Conservation (phyloP, 2,113 vertebrate species). For the Barnardius zonarius region DNA sequence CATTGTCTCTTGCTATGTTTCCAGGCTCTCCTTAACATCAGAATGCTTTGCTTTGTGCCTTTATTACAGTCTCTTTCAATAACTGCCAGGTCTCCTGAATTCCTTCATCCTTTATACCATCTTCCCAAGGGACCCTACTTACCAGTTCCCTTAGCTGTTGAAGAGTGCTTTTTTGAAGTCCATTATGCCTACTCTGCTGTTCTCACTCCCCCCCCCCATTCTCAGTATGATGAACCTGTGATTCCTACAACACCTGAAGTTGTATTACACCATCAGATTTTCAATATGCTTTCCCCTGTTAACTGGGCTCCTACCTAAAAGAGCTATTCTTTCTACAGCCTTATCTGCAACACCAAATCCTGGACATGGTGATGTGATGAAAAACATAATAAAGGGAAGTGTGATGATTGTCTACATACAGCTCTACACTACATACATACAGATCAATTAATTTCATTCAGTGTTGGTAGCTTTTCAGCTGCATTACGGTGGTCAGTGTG, state of each 20-base stretch:
- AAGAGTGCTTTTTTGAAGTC: conserved; percentile 45
- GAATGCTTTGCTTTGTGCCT: conserved; percentile 2
- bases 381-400: neutral
- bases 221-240: neutral
- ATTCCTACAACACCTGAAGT: neutral
- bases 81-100: conserved; percentile 31
- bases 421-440: no score
- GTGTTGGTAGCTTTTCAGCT: neutral
- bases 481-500: neutral
- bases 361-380: neutral
- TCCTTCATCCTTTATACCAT: conserved; percentile 25
- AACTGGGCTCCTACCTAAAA: neutral
- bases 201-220: neutral
- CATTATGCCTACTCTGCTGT: conserved; percentile 47
- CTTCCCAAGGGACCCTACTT: conserved; percentile 26
- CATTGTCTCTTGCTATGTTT: neutral
- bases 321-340: neutral
- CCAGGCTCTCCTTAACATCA: neutral
- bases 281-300: neutral
- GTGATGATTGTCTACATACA: neutral
- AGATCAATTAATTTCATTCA: neutral
- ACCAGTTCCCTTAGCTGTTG: conserved; percentile 21
- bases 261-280: neutral
- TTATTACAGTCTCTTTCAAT: conserved; percentile 54
- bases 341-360: neutral